Percentiles rank a stretch among this genome's conserved stretches.
phyloP scores from a whole-genome alignment of 1,140 invertebrate genomes.

The Parapsyche elsis region DNA sequence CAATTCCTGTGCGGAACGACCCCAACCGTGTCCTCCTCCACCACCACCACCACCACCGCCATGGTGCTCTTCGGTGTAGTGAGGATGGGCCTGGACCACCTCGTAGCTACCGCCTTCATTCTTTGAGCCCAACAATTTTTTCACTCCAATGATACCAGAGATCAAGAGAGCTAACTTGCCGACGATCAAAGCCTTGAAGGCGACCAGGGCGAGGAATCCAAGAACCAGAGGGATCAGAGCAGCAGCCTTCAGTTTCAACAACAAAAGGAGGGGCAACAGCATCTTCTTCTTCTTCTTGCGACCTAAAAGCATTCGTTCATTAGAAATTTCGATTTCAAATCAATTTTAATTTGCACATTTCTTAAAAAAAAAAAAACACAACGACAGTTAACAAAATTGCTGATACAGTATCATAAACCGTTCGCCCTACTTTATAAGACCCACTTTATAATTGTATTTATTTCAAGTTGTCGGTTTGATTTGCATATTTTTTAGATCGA shows the following conservation, averaged over 20 bases:
- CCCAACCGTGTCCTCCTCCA: slow-evolving; percentile 70
- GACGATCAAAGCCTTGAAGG: slow-evolving; percentile 83
- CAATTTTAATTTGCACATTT: slow-evolving; percentile 6
- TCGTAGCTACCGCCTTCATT: slow-evolving; percentile 76
- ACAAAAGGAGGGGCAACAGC: slow-evolving; percentile 77
- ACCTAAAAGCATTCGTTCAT: slow-evolving; percentile 61
- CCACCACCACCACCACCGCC: slow-evolving; percentile 63
- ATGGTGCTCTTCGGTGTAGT: slow-evolving; percentile 71
- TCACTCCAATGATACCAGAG: slow-evolving; percentile 79
- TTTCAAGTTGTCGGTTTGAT: slow-evolving; percentile 9
- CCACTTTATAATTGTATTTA: slow-evolving; percentile 27
- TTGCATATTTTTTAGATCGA: slow-evolving; percentile 38
- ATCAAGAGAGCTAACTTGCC: slow-evolving; percentile 84
- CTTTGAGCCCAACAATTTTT: slow-evolving; percentile 80
- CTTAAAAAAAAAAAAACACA: background rate
- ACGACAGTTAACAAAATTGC: slow-evolving; percentile 23
- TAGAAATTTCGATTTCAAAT: background rate
- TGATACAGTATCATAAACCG: slow-evolving; percentile 26
- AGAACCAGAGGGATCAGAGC: slow-evolving; percentile 80
- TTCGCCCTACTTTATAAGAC: slow-evolving; percentile 23
- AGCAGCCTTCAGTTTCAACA: slow-evolving; percentile 83
- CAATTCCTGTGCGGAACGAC: slow-evolving; percentile 71
- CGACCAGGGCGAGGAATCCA: slow-evolving; percentile 81
- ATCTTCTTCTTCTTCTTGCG: slow-evolving; percentile 80
- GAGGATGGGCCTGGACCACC: slow-evolving; percentile 75